A percentile compares a stretch with the other conserved stretches of the same genome.
Evolutionary conservation across 1,140 invertebrate genomes (phyloP).

Genomic region (Nixonia krombeini): DNA sequence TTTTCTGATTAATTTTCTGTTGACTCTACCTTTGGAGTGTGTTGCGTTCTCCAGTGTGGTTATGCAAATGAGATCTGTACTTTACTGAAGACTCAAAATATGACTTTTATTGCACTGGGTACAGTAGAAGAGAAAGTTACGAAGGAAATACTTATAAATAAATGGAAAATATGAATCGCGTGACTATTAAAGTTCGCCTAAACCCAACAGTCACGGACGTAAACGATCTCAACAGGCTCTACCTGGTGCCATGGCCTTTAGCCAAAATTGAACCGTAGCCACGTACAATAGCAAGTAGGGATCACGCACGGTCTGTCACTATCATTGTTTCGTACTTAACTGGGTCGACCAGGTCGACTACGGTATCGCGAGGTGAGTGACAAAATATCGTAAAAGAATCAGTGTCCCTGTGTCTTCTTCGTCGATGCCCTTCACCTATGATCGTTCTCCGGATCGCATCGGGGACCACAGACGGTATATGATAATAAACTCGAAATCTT

Average conservation of each 20-base stretch:
- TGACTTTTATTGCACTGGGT: no score
- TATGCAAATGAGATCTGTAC: no score
- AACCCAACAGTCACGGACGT: conserved; percentile 20
- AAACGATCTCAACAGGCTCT: conserved; percentile 44
- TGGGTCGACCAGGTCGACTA: conserved; percentile 49
- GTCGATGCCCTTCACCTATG: conserved; percentile 46
- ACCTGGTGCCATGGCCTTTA: conserved; percentile 62
- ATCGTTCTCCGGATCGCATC: conserved; percentile 53
- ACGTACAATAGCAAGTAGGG: conserved; percentile 38
- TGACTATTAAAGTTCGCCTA: conserved; percentile 8
- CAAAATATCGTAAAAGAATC: conserved; percentile 21
- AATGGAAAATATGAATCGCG: conserved; percentile 10
- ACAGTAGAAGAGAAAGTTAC: no score
- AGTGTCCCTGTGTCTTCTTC: conserved; percentile 16
- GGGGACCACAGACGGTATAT: conserved; percentile 50
- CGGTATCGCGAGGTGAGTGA: conserved; percentile 25
- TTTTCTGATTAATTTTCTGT: no score
- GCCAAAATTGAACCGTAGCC: conserved; percentile 53
- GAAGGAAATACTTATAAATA: conserved; percentile 3
- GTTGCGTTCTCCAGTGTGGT: no score
- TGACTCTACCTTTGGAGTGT: no score
- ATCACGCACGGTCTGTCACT: conserved; percentile 25
- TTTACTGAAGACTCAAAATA: no score
- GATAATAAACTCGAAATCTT: no score
- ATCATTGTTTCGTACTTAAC: conserved; percentile 50